These are phyloP conservation scores for Brachymystax lenok DNA, from an alignment of 2,797 vertebrate species.

Conservation along the genomic window DNA sequence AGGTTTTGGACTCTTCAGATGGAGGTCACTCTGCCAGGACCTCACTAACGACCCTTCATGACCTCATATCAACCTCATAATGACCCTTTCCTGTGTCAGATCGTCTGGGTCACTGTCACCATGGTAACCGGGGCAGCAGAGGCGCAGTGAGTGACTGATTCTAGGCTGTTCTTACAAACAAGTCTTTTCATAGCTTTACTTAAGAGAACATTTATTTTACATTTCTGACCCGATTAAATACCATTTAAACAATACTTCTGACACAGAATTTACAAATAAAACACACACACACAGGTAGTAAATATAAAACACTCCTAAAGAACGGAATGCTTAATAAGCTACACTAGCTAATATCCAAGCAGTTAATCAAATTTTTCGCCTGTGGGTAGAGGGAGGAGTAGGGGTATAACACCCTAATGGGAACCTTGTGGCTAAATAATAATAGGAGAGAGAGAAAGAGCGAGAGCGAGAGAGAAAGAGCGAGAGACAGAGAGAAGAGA, in stretches of 20 bases:
- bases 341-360: slow-evolving; percentile 26
- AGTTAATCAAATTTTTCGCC: slow-evolving; percentile 61
- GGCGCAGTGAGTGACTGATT: neutral
- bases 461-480: neutral
- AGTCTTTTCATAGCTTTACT: neutral
- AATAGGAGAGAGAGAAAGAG: slow-evolving; percentile 28
- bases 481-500: neutral
- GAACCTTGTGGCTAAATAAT: slow-evolving; percentile 65
- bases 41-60: slow-evolving; percentile 13
- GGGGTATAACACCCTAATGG: slow-evolving; percentile 61
- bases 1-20: too few species aligned
- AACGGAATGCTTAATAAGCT: neutral
- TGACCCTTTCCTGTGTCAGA: slow-evolving; percentile 12
- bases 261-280: slow-evolving; percentile 27
- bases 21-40: neutral
- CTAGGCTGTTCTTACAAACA: too few species aligned
- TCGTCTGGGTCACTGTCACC: slow-evolving; percentile 3
- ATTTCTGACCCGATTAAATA: neutral
- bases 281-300: neutral
- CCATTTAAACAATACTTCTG: neutral
- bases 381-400: slow-evolving; percentile 34
- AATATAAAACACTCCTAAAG: slow-evolving; percentile 22
- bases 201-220: too few species aligned
- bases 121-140: slow-evolving; percentile 15
- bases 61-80: slow-evolving; percentile 26